phyloP scores from a whole-genome alignment of 2,113 vertebrate genomes.

The Sphaerodactylus townsendi region DNA sequence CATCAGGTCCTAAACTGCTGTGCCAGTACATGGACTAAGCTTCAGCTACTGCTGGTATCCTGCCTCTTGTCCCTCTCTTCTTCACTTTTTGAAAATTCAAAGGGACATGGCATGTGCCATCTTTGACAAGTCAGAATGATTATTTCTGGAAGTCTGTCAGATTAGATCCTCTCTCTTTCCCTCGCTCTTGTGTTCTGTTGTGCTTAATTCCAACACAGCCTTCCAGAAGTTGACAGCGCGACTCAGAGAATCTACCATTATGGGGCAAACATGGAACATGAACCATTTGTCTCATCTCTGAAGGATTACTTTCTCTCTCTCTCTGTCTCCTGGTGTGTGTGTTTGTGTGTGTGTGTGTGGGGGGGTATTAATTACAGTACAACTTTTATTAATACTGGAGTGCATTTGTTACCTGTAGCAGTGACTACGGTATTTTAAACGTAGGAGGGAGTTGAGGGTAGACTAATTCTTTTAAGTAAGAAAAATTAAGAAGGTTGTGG shows the following conservation, averaged over 20 bases:
- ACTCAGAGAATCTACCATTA: slow-evolving; percentile 56
- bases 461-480: too few species aligned
- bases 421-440: too few species aligned
- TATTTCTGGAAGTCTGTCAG: slow-evolving; percentile 70
- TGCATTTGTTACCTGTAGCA: too few species aligned
- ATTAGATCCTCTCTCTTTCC: slow-evolving; percentile 64
- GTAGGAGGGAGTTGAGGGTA: too few species aligned
- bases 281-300: slow-evolving; percentile 55
- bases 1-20: neutral
- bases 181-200: slow-evolving; percentile 46
- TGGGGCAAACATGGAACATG: slow-evolving; percentile 48
- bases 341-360: too few species aligned
- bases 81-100: slow-evolving; percentile 61
- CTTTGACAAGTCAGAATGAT: slow-evolving; percentile 72
- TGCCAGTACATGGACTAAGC: neutral
- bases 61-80: neutral
- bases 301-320: slow-evolving; percentile 27
- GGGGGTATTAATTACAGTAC: too few species aligned
- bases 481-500: too few species aligned
- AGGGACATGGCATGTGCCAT: slow-evolving; percentile 49
- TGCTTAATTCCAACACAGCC: slow-evolving; percentile 67
- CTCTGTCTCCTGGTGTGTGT: too few species aligned
- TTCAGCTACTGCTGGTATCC: neutral
- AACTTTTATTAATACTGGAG: too few species aligned
- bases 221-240: slow-evolving; percentile 65